Base-by-base conservation (phyloP, 1,140 invertebrate genomes). In the Chironomus striatipennis region DNA sequence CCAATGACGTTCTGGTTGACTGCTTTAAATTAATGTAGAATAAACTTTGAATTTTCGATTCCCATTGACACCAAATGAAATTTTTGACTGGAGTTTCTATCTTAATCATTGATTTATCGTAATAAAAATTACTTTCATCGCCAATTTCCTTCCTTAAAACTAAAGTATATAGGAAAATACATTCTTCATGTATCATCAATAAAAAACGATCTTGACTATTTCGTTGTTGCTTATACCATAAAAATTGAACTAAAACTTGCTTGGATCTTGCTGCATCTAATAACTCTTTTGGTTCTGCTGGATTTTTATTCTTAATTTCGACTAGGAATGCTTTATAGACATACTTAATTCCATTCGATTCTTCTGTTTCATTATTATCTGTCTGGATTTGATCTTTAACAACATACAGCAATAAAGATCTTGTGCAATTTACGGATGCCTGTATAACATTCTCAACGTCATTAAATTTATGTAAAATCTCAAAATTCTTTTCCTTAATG, bases 51-150 rank as follows among this genome's bases (percentile, higher is more conserved):
- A 78, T 88, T 18, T 86, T 85, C 75, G 89, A 85, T 80, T 93
- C 90, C 91, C 91, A 93, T 77, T 94, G 91, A 0, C 91, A 90
- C 92, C 91, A 94, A 73, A 89, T 88, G 77, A 93, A 93, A 43
- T 85, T 86, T 79, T 88, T 87, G 0, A 91, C 89, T 74, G 93
- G 83, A 1, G 83, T 85, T 80, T 91, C 90, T 9, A 85, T 84
- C 67, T 84, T 85, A 2, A 89, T 79, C 21, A 86, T 81, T 18
- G 83, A 83, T 0, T 82, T 83, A 78, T 86, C 85, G 76, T 87
- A 82, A 10, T 80, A 81, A 85, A 85, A 86, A 17, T 77, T 78
- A 74, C 85, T 84, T 24, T 84, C 82, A 42, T 82, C 78, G 6
- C 82, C 80, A 79, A 81, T 83, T 9, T 84, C 83, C 24, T 34